These are phyloP conservation scores for Chymomyza amoena DNA, from an alignment of 2,888 invertebrate genomes.

Conservation along the genomic window DNA sequence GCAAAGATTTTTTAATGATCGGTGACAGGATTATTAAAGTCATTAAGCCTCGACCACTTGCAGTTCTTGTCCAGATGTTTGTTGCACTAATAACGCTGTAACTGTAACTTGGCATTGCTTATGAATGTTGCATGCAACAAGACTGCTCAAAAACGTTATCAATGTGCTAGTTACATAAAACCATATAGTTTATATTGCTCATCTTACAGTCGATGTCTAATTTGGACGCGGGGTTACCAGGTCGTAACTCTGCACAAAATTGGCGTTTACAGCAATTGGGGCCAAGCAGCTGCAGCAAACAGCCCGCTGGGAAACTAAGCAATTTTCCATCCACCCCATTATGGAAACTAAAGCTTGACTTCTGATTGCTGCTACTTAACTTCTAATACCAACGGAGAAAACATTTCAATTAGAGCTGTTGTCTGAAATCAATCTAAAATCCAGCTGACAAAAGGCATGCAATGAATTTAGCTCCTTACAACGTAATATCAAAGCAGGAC, in stretches of 20 bases:
- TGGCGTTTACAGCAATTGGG: background rate
- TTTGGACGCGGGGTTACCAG: background rate
- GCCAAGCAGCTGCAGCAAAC: background rate
- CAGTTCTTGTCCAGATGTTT: slow-evolving; percentile 14
- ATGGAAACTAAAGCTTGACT: background rate
- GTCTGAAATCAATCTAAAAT: background rate
- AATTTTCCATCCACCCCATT: background rate
- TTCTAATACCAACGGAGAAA: background rate
- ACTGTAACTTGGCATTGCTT: slow-evolving; percentile 58
- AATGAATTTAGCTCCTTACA: background rate
- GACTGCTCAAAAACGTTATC: background rate
- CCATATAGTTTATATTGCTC: background rate
- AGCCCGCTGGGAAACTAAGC: background rate
- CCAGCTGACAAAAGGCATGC: background rate
- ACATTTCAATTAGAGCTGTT: background rate
- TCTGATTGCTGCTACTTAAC: background rate
- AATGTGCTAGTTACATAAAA: background rate
- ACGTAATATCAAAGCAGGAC: background rate
- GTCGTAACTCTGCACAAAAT: background rate
- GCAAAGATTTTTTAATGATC: slow-evolving; percentile 70
- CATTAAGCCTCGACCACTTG: slow-evolving; percentile 48
- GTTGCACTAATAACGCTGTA: slow-evolving; percentile 43
- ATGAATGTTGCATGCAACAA: slow-evolving; percentile 44
- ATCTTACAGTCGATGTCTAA: background rate
- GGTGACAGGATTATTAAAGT: slow-evolving; percentile 72